phyloP scores from a whole-genome alignment of 1,140 invertebrate genomes.

The Anthonomus grandis region DNA sequence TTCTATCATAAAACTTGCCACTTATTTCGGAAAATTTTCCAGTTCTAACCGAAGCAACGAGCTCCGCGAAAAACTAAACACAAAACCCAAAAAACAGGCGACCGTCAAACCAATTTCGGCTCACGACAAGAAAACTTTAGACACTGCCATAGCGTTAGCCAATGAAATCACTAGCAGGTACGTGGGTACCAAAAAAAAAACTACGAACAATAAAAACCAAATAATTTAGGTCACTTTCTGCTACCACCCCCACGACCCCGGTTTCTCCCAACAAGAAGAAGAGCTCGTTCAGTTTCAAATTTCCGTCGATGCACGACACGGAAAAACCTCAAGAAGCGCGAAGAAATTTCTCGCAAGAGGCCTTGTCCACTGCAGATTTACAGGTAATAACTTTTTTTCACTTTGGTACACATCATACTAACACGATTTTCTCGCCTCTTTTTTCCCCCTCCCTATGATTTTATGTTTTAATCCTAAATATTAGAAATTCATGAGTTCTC shows the following conservation, averaged over 20 bases:
- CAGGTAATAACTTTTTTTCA: constrained; percentile 59
- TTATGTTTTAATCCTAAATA: constrained; percentile 11
- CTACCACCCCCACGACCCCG: constrained; percentile 67
- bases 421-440: constrained; percentile 34
- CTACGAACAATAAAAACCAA: background rate
- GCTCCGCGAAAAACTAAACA: constrained; percentile 59
- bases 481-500: constrained; percentile 42
- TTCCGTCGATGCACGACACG: constrained; percentile 55
- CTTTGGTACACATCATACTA: constrained; percentile 36
- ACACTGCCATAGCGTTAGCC: constrained; percentile 89
- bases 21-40: constrained; percentile 21
- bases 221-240: constrained; percentile 68
- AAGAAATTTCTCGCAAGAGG: constrained; percentile 85
- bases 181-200: no score
- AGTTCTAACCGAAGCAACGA: constrained; percentile 70
- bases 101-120: constrained; percentile 92
- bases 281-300: constrained; percentile 86
- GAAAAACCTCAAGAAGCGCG: constrained; percentile 58
- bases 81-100: constrained; percentile 71
- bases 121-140: constrained; percentile 88
- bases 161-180: constrained; percentile 81
- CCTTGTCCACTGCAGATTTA: constrained; percentile 83
- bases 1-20: no score
- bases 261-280: constrained; percentile 80
- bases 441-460: constrained; percentile 20